Base-by-base conservation (phyloP, 2,888 invertebrate genomes). In the Drosophila sordidula region DNA sequence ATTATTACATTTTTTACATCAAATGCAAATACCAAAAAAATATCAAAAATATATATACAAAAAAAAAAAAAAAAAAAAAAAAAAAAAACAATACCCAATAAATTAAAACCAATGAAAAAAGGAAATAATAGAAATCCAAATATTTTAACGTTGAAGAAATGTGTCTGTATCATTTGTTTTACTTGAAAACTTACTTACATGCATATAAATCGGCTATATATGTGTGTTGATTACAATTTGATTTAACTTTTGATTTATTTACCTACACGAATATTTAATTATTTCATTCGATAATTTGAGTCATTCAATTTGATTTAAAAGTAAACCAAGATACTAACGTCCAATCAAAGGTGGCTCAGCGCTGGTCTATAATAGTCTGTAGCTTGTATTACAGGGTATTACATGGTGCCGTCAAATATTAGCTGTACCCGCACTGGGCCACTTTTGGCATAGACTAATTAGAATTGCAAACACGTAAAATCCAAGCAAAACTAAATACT, bases 1-100 rank as follows among this genome's bases (percentile, higher is more conserved):
- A 85, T 85, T 85, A 85, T 85, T 85, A 85, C 85, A 85, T 85
- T 85, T 85, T 85, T 85, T 85, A 85, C 85, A 85, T 87, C 87
- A 77, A 87, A 79, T 80, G 75, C 82, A 84, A 84, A 75, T 65
- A 71, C 45, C 59, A 76, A 80, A 71, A 74, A 58, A 26, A 18
- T 55, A 36, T 41, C 34, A 41, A 38, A 61, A 61, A 45, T 44
- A 58, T 51, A 11, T 29, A 44, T n/a, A n/a, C n/a, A n/a, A n/a
- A n/a, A n/a, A n/a, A n/a, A n/a, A n/a, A n/a, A n/a, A n/a, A n/a
- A n/a, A n/a, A n/a, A n/a, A n/a, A n/a, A n/a, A n/a, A n/a, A n/a
- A 22, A 63, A 57, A 34, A 70, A 39, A 54, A 16, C 34, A 61
- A 63, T 44, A 54, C 70, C 55, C 52, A 54, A 54, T 45, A 41